phyloP scores from a whole-genome alignment of 2,113 vertebrate species.

The Coryphaenoides rupestris region DNA sequence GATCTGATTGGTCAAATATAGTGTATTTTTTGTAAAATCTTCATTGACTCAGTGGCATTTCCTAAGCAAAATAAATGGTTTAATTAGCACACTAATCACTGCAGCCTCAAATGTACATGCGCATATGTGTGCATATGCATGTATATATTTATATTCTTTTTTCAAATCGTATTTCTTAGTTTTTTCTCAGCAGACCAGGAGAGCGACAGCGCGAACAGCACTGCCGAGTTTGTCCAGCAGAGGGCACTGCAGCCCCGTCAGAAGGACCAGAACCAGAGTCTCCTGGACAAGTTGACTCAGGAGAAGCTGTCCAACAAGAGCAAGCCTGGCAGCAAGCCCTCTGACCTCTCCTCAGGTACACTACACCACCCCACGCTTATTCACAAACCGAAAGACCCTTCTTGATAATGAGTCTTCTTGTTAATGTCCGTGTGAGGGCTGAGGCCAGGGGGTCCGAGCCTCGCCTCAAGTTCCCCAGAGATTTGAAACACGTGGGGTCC shows the following conservation, averaged over 20 bases:
- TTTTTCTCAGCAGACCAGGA: slow-evolving; percentile 52
- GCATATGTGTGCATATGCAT: too few species aligned
- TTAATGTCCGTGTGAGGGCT: too few species aligned
- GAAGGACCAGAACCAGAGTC: slow-evolving; percentile 79
- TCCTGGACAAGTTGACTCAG: slow-evolving; percentile 84
- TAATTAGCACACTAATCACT: too few species aligned
- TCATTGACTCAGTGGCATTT: too few species aligned
- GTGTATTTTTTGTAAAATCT: too few species aligned
- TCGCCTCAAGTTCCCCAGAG: too few species aligned
- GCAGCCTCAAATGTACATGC: too few species aligned
- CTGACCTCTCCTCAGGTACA: slow-evolving; percentile 92
- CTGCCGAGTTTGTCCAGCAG: slow-evolving; percentile 77
- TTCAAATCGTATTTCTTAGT: neutral
- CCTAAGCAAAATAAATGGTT: too few species aligned
- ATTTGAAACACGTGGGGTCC: too few species aligned
- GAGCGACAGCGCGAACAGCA: slow-evolving; percentile 80
- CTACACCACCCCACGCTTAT: neutral
- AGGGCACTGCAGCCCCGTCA: slow-evolving; percentile 71
- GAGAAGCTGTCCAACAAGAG: slow-evolving; percentile 89
- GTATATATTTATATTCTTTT: too few species aligned
- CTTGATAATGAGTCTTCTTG: neutral
- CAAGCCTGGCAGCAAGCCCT: slow-evolving; percentile 78
- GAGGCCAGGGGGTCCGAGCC: too few species aligned
- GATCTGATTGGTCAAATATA: too few species aligned
- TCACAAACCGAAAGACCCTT: neutral